phyloP scores from a whole-genome alignment of 1,140 invertebrate genomes.

The Heliconius congener region DNA sequence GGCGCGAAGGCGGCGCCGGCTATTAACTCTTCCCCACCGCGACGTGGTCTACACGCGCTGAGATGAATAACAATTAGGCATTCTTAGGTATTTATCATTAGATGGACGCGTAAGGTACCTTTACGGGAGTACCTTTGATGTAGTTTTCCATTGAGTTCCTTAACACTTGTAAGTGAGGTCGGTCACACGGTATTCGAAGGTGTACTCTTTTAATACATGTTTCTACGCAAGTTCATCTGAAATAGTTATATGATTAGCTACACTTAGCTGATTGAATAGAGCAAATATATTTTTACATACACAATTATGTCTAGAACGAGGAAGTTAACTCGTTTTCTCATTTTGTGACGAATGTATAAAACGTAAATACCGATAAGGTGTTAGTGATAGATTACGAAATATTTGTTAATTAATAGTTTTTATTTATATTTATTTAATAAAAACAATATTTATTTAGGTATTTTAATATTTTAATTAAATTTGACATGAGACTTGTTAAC shows the following conservation, averaged over 20 bases:
- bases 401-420: not conserved
- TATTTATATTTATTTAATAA: not conserved
- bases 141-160: constrained; percentile 52
- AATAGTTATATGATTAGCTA: constrained; percentile 18
- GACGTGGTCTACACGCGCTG: constrained; percentile 76
- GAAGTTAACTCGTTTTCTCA: not conserved
- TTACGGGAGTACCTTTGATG: constrained; percentile 43
- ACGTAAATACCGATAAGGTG: not conserved
- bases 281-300: not conserved
- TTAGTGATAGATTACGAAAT: not conserved
- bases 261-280: constrained; percentile 11
- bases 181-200: constrained; percentile 31
- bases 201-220: constrained; percentile 26
- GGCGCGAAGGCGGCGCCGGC: constrained; percentile 79
- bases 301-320: not conserved
- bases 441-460: too few species aligned
- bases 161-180: constrained; percentile 27
- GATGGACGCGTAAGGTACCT: constrained; percentile 55
- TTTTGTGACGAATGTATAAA: not conserved
- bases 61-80: constrained; percentile 81
- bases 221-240: constrained; percentile 2
- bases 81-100: constrained; percentile 74
- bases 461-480: not conserved
- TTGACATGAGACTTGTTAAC: not conserved
- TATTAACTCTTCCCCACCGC: constrained; percentile 81